Percentiles rank a stretch among this genome's conserved stretches.
Conservation (phyloP, 2,113 vertebrate species). For the Leptosomus discolor region DNA sequence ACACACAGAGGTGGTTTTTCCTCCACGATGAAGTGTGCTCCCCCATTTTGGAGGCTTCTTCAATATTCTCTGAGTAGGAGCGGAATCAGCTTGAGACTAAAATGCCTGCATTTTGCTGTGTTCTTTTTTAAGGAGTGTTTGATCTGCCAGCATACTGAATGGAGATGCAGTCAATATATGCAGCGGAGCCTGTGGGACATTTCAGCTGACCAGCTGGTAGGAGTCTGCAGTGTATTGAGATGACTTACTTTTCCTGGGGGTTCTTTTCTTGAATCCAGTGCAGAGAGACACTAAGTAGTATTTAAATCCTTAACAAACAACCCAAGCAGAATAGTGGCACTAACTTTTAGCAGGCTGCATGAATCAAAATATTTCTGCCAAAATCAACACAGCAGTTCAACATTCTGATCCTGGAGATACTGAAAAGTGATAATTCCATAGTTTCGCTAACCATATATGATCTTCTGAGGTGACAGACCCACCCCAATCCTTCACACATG, state of each 20-base stretch:
- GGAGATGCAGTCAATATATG: not conserved
- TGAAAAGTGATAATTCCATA: not conserved
- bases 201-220: not conserved
- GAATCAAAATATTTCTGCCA: not conserved
- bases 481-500: fast-evolving
- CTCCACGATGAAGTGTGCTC: not conserved
- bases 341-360: not conserved
- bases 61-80: not conserved
- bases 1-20: not conserved
- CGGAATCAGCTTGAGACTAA: not conserved
- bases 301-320: not conserved
- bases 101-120: not conserved
- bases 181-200: not conserved
- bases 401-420: not conserved
- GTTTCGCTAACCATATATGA: not conserved
- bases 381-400: not conserved
- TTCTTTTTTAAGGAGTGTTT: fast-evolving
- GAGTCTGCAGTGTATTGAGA: not conserved
- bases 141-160: not conserved
- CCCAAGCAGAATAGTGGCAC: not conserved
- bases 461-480: not conserved
- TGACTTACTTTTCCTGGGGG: not conserved
- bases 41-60: not conserved
- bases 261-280: not conserved
- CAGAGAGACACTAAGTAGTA: not conserved